Conservation (phyloP, 2,797 vertebrate species). For the Limnodromus scolopaceus region DNA sequence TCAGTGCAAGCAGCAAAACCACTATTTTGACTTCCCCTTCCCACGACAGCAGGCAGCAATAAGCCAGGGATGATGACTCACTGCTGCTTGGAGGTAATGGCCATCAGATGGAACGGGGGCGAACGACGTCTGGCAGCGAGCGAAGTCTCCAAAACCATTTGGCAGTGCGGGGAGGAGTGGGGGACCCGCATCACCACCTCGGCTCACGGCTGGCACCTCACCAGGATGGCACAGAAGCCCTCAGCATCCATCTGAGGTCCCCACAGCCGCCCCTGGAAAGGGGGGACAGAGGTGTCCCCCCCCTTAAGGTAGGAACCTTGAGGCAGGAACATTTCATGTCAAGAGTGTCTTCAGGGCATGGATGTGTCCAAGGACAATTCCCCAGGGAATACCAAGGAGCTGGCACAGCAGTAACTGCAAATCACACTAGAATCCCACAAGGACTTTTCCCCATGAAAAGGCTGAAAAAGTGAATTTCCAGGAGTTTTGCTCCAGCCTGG, state of each 20-base stretch:
- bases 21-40: neutral
- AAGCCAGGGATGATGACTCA: neutral
- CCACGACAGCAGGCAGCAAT: neutral
- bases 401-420: fast-evolving
- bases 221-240: neutral
- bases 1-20: neutral
- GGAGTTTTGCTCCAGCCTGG: neutral
- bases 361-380: too few relatives aligned
- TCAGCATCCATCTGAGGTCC: neutral
- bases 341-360: fast-evolving
- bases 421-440: fast-evolving
- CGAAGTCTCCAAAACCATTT: fast-evolving
- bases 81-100: neutral
- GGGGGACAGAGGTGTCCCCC: fast-evolving
- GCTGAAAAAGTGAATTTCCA: neutral
- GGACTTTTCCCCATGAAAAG: neutral
- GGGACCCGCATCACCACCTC: neutral
- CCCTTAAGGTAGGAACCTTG: neutral
- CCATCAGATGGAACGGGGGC: fast-evolving
- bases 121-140: fast-evolving
- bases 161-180: fast-evolving
- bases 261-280: fast-evolving
- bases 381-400: neutral
- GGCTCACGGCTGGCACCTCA: fast-evolving
- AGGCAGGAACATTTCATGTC: neutral